phyloP scores from a whole-genome alignment of 2,113 vertebrate genomes.

The Bos indicus region DNA sequence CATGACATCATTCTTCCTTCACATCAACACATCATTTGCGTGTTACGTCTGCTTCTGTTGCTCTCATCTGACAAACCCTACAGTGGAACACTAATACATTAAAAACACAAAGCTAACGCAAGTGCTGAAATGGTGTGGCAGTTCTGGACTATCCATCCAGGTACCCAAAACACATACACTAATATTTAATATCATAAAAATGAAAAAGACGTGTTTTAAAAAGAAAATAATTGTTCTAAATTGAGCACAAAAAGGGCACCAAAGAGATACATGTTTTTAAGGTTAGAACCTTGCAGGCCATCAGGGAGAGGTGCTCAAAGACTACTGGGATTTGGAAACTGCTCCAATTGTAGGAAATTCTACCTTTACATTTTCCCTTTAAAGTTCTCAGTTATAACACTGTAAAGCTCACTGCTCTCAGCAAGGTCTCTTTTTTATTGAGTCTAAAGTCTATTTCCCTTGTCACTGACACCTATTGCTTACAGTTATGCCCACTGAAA shows the following conservation, averaged over 20 bases:
- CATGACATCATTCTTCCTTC: background rate
- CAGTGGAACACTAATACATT: background rate
- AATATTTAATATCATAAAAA: background rate
- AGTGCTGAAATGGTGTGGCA: background rate
- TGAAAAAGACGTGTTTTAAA: background rate
- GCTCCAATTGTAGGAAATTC: background rate
- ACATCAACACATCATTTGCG: background rate
- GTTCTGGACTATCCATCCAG: background rate
- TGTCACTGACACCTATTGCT: background rate
- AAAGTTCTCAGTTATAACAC: background rate
- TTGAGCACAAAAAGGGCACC: background rate
- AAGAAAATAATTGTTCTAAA: background rate
- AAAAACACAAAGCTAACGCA: background rate
- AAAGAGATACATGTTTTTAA: background rate
- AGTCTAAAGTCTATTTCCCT: background rate
- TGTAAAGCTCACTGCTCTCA: background rate
- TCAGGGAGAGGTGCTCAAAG: background rate
- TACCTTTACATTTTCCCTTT: background rate
- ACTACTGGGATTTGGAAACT: background rate
- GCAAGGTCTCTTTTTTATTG: background rate
- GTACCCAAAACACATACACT: background rate
- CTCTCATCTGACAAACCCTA: slow-evolving; percentile 25
- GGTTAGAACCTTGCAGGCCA: background rate
- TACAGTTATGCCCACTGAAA: slow-evolving; percentile 7
- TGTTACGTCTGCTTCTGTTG: background rate